Base-by-base conservation (phyloP, 2,797 vertebrate species). In the Megalops cyprinoides region DNA sequence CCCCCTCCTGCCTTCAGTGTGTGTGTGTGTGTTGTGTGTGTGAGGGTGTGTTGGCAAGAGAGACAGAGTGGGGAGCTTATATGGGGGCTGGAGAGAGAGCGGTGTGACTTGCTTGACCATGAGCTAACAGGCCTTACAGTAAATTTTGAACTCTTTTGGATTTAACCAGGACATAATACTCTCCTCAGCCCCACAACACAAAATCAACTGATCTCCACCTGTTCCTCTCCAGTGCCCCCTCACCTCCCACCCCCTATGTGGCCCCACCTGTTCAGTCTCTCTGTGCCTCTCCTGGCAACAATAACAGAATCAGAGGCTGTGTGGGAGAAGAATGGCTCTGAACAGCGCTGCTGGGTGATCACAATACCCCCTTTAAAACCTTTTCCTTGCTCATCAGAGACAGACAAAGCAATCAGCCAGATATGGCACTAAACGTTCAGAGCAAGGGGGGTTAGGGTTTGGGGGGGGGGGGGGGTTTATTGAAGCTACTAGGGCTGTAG, bases 251-350 rank as follows among this genome's bases (percentile, higher is more conserved):
- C 65, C 7, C 44, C 48, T 37, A 23, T 28, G n/a, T 18, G 12
- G 14, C 51, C 75, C 77, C 77, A 42, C 42, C 42, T 18, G 69
- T 0, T 73, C 77, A 58, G 76, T 31, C 46, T 80, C 56, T 77
- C 71, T 37, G 83, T 76, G 81, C 74, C 77, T 84, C 94, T 94
- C 92, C 93, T 94, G 92, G 93, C 93, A 93, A 95, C 95, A 95
- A 95, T 95, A 95, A 95, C 94, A 95, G 94, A 94, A 95, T 95
- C 95, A 95, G 93, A 95, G 94, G 94, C 94, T 95, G 94, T 94
- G 95, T 95, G 94, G 93, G 93, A 92, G 92, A 95, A 95, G 94
- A 95, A 95, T 95, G 94, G 94, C 95, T 95, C 95, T 95, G 93
- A 94, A 95, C 95, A 95, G 94, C 95, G 92, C 94, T 94, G 94